Evolutionary conservation across 2,888 invertebrate species (phyloP).

Genomic region (Stenoptilia bipunctidactyla): DNA sequence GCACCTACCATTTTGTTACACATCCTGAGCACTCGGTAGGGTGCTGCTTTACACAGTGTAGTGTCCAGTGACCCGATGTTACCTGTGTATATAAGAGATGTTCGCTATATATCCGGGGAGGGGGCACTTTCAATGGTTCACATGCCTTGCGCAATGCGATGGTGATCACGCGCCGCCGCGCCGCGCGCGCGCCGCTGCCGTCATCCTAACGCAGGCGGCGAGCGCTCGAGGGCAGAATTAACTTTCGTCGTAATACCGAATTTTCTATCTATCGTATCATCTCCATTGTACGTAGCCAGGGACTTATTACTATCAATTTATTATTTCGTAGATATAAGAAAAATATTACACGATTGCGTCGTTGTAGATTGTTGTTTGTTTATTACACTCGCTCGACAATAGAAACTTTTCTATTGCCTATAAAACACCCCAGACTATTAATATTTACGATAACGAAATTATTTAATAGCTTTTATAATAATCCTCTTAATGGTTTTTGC

Average conservation of each 20-base stretch:
- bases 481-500: too few relatives aligned
- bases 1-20: slow-evolving; percentile 62
- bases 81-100: slow-evolving; percentile 67
- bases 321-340: too few relatives aligned
- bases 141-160: slow-evolving; percentile 56
- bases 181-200: slow-evolving; percentile 14
- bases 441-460: too few relatives aligned
- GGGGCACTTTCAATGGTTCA: slow-evolving; percentile 68
- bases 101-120: slow-evolving; percentile 60
- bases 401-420: too few relatives aligned
- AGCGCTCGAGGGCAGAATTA: slow-evolving; percentile 26
- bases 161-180: slow-evolving; percentile 45
- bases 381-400: too few relatives aligned
- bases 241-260: slow-evolving; percentile 11
- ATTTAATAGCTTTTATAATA: too few relatives aligned
- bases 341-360: too few relatives aligned
- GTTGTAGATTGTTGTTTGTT: too few relatives aligned
- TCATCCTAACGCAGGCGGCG: slow-evolving; percentile 11
- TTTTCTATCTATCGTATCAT: neutral
- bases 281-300: too few relatives aligned
- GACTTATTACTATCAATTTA: too few relatives aligned
- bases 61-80: slow-evolving; percentile 56
- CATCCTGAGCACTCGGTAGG: slow-evolving; percentile 49
- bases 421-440: too few relatives aligned
- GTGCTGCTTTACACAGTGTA: slow-evolving; percentile 47